phyloP scores from a whole-genome alignment of 2,113 vertebrate species.

The Orycteropus afer region DNA sequence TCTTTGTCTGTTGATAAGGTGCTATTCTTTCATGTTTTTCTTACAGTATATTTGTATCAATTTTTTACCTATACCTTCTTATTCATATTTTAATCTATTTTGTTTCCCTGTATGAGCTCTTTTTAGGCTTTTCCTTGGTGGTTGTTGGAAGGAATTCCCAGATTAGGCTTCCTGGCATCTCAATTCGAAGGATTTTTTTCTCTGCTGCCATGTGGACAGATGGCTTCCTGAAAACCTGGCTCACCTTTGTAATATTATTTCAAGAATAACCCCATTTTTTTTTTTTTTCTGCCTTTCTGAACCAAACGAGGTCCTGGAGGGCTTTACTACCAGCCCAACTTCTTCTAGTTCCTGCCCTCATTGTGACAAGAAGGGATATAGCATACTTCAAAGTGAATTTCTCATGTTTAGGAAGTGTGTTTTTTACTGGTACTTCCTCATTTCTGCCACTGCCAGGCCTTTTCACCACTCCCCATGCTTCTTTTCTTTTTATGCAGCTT shows the following conservation, averaged over 20 bases:
- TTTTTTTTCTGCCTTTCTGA: conserved; percentile 30
- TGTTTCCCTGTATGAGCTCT: neutral
- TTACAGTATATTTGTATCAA: neutral
- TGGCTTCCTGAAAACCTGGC: neutral
- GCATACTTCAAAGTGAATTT: neutral
- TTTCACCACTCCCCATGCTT: neutral
- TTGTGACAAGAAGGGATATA: neutral
- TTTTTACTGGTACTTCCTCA: neutral
- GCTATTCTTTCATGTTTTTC: neutral
- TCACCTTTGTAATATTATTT: neutral
- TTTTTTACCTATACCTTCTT: neutral
- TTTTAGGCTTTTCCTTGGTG: neutral
- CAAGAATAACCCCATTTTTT: neutral
- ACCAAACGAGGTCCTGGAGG: neutral
- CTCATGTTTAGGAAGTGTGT: neutral
- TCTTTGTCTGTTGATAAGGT: neutral
- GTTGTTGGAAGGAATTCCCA: neutral
- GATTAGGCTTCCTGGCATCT: neutral
- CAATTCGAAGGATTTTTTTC: neutral
- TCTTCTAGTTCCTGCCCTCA: neutral
- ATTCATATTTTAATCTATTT: neutral
- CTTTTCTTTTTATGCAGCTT: neutral
- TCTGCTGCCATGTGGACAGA: neutral
- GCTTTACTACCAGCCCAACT: neutral
- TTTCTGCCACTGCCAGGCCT: neutral